A percentile compares a stretch with the other conserved stretches of the same genome.
These are phyloP conservation scores for Oncorhynchus masou DNA, from an alignment of 2,113 vertebrate genomes.

Conservation along the genomic window DNA sequence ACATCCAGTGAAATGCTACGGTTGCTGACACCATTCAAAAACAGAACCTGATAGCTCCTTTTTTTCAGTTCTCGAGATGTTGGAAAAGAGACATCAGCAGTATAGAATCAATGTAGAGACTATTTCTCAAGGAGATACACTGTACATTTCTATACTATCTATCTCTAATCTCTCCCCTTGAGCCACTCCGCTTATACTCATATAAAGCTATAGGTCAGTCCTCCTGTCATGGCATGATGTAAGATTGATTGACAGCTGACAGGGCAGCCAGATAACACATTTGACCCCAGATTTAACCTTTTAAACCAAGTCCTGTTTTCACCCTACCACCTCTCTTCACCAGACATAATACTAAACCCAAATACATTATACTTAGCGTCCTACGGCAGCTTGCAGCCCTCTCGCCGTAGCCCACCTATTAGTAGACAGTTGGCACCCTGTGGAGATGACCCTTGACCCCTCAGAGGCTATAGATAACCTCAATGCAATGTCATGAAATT, in stretches of 20 bases:
- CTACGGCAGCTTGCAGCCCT: constrained; percentile 4
- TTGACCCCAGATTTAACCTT: constrained; percentile 58
- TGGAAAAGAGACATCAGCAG: too few relatives aligned
- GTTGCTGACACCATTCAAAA: constrained; percentile 9
- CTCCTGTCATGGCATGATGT: constrained; percentile 17
- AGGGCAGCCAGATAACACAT: constrained; percentile 45
- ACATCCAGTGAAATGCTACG: constrained; percentile 3
- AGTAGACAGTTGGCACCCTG: constrained; percentile 44
- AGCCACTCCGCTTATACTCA: not conserved
- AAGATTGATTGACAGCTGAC: constrained; percentile 44
- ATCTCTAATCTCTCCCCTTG: too few relatives aligned
- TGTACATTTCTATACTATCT: too few relatives aligned
- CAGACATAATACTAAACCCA: constrained; percentile 24
- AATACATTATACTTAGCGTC: constrained; percentile 44
- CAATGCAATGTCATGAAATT: constrained; percentile 7
- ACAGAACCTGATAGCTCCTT: not conserved
- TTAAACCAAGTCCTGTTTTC: constrained; percentile 43
- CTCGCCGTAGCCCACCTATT: constrained; percentile 14
- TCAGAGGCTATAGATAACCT: constrained; percentile 56
- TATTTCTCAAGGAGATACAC: too few relatives aligned
- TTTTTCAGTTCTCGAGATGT: too few relatives aligned
- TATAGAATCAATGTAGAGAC: too few relatives aligned
- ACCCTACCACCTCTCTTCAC: not conserved
- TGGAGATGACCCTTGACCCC: constrained; percentile 52
- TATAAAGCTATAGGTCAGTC: constrained; percentile 16